These are phyloP conservation scores for Grallaria varia DNA, from an alignment of 2,113 vertebrate species.

Conservation along the genomic window DNA sequence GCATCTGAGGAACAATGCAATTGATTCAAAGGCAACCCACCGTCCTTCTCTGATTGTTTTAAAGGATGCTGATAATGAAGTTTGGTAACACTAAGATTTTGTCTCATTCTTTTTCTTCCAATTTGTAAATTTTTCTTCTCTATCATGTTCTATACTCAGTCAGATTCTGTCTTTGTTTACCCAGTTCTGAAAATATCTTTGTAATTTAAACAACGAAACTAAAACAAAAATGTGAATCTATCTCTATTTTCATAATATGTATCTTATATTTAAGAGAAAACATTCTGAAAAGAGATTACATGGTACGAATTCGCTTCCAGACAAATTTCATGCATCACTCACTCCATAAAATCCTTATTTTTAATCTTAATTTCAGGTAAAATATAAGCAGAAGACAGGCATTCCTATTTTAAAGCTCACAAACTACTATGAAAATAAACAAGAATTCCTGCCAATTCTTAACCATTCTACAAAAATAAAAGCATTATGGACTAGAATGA, in stretches of 20 bases:
- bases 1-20: background rate
- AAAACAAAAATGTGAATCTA: background rate
- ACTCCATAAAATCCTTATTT: background rate
- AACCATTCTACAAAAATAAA: background rate
- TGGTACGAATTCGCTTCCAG: background rate
- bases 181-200: background rate
- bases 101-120: background rate
- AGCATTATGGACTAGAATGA: background rate
- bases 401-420: background rate
- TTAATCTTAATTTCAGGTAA: background rate
- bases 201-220: background rate
- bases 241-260: background rate
- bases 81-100: background rate
- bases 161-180: background rate
- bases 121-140: background rate
- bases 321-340: background rate
- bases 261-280: background rate
- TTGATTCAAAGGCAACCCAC: background rate
- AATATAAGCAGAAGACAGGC: background rate
- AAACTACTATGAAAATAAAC: background rate
- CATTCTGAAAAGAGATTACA: background rate
- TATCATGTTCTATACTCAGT: background rate
- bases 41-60: background rate
- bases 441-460: background rate
- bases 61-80: background rate